Conservation (phyloP, 2,113 vertebrate genomes). For the Stegastes partitus region DNA sequence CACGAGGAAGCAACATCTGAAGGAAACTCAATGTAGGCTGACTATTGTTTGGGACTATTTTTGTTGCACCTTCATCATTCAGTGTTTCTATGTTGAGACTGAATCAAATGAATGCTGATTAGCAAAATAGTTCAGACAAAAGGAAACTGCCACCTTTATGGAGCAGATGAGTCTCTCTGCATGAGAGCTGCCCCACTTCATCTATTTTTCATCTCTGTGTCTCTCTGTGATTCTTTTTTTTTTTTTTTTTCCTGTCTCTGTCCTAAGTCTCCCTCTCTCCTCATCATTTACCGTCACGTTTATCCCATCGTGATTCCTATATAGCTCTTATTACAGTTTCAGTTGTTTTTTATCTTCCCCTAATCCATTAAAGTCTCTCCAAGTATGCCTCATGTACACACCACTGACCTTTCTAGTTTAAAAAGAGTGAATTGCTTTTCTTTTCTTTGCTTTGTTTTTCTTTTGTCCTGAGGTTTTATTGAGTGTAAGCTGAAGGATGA, state of each 20-base stretch:
- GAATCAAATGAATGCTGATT: conserved; percentile 47
- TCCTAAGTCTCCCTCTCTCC: conserved; percentile 28
- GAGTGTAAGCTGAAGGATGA: conserved; percentile 33
- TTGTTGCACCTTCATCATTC: conserved; percentile 17
- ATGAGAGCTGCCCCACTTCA: conserved; percentile 74
- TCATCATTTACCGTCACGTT: conserved; percentile 39
- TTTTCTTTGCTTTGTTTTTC: conserved; percentile 8
- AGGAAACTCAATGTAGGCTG: neutral
- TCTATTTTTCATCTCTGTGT: conserved; percentile 71
- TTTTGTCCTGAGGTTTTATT: conserved; percentile 10
- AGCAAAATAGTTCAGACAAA: conserved; percentile 56
- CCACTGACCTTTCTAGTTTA: neutral
- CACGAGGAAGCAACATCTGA: neutral
- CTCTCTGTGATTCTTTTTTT: conserved; percentile 32
- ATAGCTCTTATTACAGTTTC: neutral
- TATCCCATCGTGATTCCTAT: neutral
- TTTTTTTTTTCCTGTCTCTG: conserved; percentile 14
- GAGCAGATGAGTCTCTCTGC: conserved; percentile 74
- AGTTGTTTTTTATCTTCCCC: conserved; percentile 10
- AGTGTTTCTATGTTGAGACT: conserved; percentile 34
- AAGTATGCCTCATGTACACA: neutral
- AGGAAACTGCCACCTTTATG: conserved; percentile 59
- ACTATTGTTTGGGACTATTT: conserved; percentile 26
- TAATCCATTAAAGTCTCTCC: neutral
- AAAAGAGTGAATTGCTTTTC: neutral